Evolutionary conservation across 1,140 invertebrate genomes (phyloP).

Genomic region (Scylla paramamosain): DNA sequence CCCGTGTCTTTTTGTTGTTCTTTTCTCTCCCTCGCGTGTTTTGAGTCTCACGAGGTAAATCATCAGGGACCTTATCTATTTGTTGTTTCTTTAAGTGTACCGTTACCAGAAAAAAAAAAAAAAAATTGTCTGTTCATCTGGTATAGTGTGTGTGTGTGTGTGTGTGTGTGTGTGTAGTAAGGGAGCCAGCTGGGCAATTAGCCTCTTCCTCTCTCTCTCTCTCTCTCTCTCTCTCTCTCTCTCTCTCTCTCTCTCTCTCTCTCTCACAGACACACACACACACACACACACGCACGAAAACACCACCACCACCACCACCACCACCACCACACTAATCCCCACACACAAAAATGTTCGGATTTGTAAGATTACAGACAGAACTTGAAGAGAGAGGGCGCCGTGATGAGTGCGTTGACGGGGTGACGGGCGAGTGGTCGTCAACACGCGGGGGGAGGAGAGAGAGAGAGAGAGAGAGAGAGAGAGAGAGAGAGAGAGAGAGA

Average conservation of each 20-base stretch:
- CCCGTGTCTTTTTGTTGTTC: too few species aligned
- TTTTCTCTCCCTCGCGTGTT: not conserved
- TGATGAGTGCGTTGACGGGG: not conserved
- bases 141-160: not conserved
- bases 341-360: too few species aligned
- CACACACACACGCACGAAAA: not conserved
- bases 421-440: not conserved
- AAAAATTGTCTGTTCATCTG: too few species aligned
- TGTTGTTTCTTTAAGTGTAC: too few species aligned
- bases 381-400: too few species aligned
- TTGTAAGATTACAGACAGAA: too few species aligned
- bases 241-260: too few species aligned
- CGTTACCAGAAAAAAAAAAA: too few species aligned
- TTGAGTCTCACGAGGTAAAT: too few species aligned
- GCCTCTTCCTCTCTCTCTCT: not conserved
- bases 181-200: not conserved
- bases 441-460: not conserved
- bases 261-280: too few species aligned
- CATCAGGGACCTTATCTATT: too few species aligned
- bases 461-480: conserved; percentile 14
- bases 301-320: not conserved
- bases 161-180: not conserved
- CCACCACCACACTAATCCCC: not conserved
- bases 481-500: conserved; percentile 4
- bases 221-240: not conserved